These are phyloP conservation scores for Pantala flavescens DNA, from an alignment of 1,140 invertebrate species.

Conservation along the genomic window DNA sequence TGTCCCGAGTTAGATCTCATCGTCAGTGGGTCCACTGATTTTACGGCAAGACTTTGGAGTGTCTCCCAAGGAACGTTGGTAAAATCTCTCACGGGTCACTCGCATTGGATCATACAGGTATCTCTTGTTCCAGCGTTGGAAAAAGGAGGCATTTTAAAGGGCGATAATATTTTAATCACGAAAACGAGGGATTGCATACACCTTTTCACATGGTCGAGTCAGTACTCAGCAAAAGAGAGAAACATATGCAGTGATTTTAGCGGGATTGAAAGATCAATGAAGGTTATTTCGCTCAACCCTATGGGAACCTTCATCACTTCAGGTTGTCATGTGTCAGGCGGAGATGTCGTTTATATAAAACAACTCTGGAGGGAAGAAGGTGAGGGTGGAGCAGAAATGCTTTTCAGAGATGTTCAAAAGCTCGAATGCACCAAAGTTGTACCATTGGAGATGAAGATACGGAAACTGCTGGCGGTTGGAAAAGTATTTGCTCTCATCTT, in stretches of 20 bases:
- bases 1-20: not conserved
- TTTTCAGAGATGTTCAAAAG: not conserved
- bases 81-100: not conserved
- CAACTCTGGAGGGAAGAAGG: not conserved
- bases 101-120: not conserved
- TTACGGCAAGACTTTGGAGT: not conserved
- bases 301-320: not conserved
- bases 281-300: not conserved
- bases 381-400: not conserved
- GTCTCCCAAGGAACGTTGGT: not conserved
- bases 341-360: not conserved
- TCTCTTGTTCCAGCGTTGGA: not conserved
- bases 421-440: not conserved
- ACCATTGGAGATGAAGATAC: not conserved
- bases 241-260: not conserved
- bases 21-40: not conserved
- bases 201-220: not conserved
- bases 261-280: not conserved
- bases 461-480: conserved; percentile 2
- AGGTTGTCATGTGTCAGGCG: not conserved
- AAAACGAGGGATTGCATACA: not conserved
- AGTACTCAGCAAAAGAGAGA: not conserved
- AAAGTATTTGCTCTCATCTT: not conserved
- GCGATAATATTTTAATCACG: not conserved
- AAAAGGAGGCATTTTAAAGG: not conserved